Base-by-base conservation (phyloP, 1,140 invertebrate genomes). In the Anoplolepis gracilipes region DNA sequence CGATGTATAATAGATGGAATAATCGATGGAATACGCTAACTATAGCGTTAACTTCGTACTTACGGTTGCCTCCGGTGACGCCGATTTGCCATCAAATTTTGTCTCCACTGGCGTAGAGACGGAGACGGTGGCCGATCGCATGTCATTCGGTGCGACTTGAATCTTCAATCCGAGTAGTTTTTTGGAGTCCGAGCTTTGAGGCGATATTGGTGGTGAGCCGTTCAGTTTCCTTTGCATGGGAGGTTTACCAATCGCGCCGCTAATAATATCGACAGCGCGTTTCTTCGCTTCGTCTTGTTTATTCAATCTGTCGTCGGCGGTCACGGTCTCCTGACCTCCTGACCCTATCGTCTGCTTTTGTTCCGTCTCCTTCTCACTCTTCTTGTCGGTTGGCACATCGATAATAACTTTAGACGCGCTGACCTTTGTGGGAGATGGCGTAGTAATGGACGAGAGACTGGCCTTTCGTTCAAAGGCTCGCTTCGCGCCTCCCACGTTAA, bases 401-500 rank as follows among this genome's bases (percentile, higher is more conserved):
- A 94, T 93, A 55, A 94, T 94, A 11, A 94, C 57, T 64, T 94
- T 95, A 2, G 93, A 89, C 7, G 92, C 87, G 85, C 92, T 90
- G 22, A 79, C 82, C 7, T 81, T 33, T 0, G 87, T 81, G 4
- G 92, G 84, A 6, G 59, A 67, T 2, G 95, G 93, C 84, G 88
- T 93, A 82, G 91, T 95, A 16, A 90, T 94, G 61, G 91, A 96
- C 0, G 96, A 97, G 49, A 96, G 95, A 88, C 96, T 97, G 36
- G 96, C 97, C 94, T 97, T 97, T 39, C 97, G 95, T 90, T 98
- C 98, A 92, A 98, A 98, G 88, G 97, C 97, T 88, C 97, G 97
- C 89, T 98, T 98, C 75, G 97, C 97, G 91, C 97, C 98, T 77
- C 97, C 97, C 2, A 98, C 97, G 92, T 97, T 97, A 16, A 98